phyloP scores from a whole-genome alignment of 53 echinoderm and acorn worm species.

The Paelopatides confundens region DNA sequence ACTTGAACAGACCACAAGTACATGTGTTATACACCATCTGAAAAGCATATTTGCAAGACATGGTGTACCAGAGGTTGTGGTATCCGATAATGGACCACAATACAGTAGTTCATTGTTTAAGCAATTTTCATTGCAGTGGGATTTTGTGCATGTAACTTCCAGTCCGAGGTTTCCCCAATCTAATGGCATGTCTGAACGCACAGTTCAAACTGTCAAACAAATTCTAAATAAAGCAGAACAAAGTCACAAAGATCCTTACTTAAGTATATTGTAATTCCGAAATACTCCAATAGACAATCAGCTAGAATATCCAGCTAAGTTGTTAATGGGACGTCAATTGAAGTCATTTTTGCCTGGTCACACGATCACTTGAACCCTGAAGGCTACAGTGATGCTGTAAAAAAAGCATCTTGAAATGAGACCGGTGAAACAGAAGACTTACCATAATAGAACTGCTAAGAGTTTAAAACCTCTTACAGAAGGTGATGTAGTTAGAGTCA shows the following conservation, averaged over 20 bases:
- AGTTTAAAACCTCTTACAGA: not conserved
- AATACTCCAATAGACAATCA: constrained; percentile 22
- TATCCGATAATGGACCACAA: constrained; percentile 52
- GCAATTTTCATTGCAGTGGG: constrained; percentile 31
- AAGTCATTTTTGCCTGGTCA: not conserved
- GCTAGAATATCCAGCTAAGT: not conserved
- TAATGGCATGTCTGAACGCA: constrained; percentile 53
- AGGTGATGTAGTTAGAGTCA: not conserved
- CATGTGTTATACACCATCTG: constrained; percentile 31
- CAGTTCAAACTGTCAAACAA: constrained; percentile 45
- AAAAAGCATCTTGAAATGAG: not conserved
- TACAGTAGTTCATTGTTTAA: constrained; percentile 31
- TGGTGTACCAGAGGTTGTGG: constrained; percentile 33
- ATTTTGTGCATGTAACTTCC: constrained; percentile 48
- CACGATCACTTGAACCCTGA: not conserved
- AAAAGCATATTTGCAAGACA: constrained; percentile 63
- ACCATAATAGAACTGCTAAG: not conserved
- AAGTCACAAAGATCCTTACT: constrained; percentile 22
- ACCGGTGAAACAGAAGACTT: not conserved
- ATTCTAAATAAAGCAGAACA: constrained; percentile 19
- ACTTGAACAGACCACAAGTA: not conserved
- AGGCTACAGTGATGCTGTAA: too few species aligned
- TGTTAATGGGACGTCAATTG: not conserved
- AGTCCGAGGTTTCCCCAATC: constrained; percentile 50
- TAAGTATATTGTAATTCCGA: constrained; percentile 19